Base-by-base conservation (phyloP, 2,113 vertebrate genomes). In the Perognathus longimembris region DNA sequence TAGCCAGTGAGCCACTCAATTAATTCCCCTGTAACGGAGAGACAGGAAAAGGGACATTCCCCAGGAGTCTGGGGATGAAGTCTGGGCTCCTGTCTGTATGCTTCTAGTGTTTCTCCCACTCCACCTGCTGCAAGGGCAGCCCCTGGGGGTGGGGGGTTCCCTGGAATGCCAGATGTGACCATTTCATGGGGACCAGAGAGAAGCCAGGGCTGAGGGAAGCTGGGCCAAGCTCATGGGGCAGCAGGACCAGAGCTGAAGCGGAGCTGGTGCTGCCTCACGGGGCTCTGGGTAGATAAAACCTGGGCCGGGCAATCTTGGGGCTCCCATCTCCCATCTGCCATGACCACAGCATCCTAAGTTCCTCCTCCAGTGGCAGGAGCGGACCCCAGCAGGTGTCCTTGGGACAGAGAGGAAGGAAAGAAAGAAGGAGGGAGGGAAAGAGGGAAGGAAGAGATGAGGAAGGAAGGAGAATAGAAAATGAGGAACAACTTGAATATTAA, bases 401-500 rank as follows among this genome's bases (percentile, higher is more conserved):
- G 20, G 45, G 70, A 17, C 2, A 54, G 50, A 45, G 45, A 45
- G 15, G 66, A 32, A 15, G 67, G 38, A 9, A 38, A 1, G 18
- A 8, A 22, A 21, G 24, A 7, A 4, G 54, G 18, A 28, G 42
- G 12, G 1, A 40, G 22, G 15, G 8, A n/a, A 42, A 5, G 26
- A 45, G 28, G 24, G 18, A 77, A 3, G n/a, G n/a, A 36, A 1
- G n/a, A 8, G 34, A 6, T 5, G 15, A 70, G 67, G n/a, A 70
- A 21, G 14, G 32, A 9, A 14, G 7, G 57, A 40, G 32, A 34
- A 59, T 24, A 66, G 24, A 14, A 36, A 36, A 77, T 10, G 6
- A 54, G 14, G 32, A 92, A 34, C 50, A 71, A 90, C 17, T 28
- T 89, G 81, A 87, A 69, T 83, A 73, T 80, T 80, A 8, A n/a